A percentile compares a stretch with the other conserved stretches of the same genome.
Evolutionary conservation across 2,888 invertebrate species (phyloP).

Genomic region (Drosophila kambysellisi): DNA sequence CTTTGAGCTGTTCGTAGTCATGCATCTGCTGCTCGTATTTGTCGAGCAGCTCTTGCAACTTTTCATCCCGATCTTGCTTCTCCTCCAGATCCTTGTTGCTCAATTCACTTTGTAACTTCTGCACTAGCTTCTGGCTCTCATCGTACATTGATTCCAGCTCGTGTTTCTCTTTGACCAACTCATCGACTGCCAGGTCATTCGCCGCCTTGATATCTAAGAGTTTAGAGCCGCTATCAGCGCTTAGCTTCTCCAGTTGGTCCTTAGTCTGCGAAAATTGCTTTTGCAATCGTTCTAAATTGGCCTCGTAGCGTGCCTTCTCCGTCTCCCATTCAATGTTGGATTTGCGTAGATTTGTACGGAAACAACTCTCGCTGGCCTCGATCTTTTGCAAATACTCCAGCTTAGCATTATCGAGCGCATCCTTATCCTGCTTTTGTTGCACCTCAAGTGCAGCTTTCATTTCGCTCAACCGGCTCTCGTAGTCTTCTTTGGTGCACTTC

Average conservation of each 20-base stretch:
- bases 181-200: constrained; percentile 17
- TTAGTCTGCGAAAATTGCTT: constrained; percentile 29
- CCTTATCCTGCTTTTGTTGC: constrained; percentile 27
- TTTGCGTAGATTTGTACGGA: constrained; percentile 66
- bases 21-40: constrained; percentile 30
- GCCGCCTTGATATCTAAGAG: constrained; percentile 14
- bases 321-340: constrained; percentile 70
- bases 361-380: constrained; percentile 64
- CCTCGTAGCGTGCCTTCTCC: constrained; percentile 50
- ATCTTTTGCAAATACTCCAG: constrained; percentile 69
- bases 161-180: constrained; percentile 48
- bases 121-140: constrained; percentile 41
- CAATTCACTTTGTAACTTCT: constrained; percentile 30
- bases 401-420: constrained; percentile 43
- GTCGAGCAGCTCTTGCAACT: constrained; percentile 20
- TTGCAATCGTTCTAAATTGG: constrained; percentile 39
- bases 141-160: constrained; percentile 49
- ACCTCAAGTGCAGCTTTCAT: constrained; percentile 27
- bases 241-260: constrained; percentile 14
- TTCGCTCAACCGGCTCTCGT: neutral
- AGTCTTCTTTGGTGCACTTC: neutral
- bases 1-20: constrained; percentile 33
- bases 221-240: constrained; percentile 28
- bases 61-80: neutral
- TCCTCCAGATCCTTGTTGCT: neutral